Evolutionary conservation across 2,113 vertebrate genomes (phyloP), one percentile per base, ranked within the genome.

Genomic region (Epinephelus lanceolatus): DNA sequence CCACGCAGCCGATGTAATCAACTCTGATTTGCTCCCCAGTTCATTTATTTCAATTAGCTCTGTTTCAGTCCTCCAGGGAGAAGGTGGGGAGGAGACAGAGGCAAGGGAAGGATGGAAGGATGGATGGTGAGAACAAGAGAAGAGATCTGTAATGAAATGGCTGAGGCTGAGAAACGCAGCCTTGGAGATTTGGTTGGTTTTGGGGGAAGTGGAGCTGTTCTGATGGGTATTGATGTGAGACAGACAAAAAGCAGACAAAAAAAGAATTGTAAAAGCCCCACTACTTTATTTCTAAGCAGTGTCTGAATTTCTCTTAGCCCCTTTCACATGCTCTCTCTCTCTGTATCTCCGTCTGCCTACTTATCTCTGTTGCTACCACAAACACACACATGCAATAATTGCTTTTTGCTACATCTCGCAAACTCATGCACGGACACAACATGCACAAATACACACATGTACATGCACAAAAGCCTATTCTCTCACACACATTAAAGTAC

Each of bases 21-120:
- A 90, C 90, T 81, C 83, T 83, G 82, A 90, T 94, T 91, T 83
- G 61, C 80, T 92, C 83, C 76, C 85, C n/a, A 91, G 84, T 93
- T 91, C 81, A 94, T 94, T 94, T 92, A 88, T 94, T 94, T 95
- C 91, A 95, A 94, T 95, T 94, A 94, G 91, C 78, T 45, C 79
- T 86, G 81, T 92, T 95, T 94, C 76, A 76, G 76, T 83, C 83
- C 87, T 91, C 88, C 60, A 83, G 92, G 85, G 88, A 68, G 52
- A 70, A 71, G 74, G 70, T 53, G 37, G 66, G 19, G 30, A 75
- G 70, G 73, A 84, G 77, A 81, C 70, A 33, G 72, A 88, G 25
- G 56, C 0, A 11, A 40, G 51, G 72, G 55, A 75, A 53, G 62
- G 71, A 76, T 59, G 83, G 71, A 78, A 67, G 63, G 70, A 78